These are phyloP conservation scores for Apoda limacodes DNA, from an alignment of 2,888 invertebrate species.

Conservation along the genomic window DNA sequence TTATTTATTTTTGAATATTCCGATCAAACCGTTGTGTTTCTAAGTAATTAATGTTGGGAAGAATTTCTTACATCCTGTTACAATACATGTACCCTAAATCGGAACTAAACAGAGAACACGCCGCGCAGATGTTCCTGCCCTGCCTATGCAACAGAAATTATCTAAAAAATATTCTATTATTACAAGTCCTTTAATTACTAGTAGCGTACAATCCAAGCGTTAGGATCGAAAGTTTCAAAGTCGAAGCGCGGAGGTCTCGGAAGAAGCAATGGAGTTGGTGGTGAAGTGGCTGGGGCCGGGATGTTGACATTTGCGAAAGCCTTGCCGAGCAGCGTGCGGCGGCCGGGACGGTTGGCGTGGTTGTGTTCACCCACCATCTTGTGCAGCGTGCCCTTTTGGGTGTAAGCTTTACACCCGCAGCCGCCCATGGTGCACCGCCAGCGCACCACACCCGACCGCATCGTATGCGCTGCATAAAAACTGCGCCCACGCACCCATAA, in stretches of 20 bases:
- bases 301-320: constrained; percentile 16
- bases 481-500: constrained; percentile 62
- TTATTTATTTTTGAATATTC: too few relatives aligned
- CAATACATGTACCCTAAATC: too few relatives aligned
- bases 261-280: constrained; percentile 40
- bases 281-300: constrained; percentile 22
- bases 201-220: constrained; percentile 55
- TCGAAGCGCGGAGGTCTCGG: constrained; percentile 46
- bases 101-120: too few relatives aligned
- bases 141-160: too few relatives aligned
- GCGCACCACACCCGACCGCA: constrained; percentile 60
- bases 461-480: constrained; percentile 62
- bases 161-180: constrained; percentile 1
- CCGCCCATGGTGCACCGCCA: constrained; percentile 66
- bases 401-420: constrained; percentile 62
- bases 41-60: too few relatives aligned
- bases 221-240: constrained; percentile 55
- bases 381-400: constrained; percentile 54
- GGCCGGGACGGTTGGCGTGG: constrained; percentile 49
- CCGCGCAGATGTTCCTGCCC: too few relatives aligned
- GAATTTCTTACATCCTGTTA: too few relatives aligned
- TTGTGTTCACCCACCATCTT: constrained; percentile 62
- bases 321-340: constrained; percentile 29
- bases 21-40: too few relatives aligned
- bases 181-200: constrained; percentile 17